Base-by-base conservation (phyloP, 2,797 vertebrate genomes). In the Percopsis omiscomaycus region DNA sequence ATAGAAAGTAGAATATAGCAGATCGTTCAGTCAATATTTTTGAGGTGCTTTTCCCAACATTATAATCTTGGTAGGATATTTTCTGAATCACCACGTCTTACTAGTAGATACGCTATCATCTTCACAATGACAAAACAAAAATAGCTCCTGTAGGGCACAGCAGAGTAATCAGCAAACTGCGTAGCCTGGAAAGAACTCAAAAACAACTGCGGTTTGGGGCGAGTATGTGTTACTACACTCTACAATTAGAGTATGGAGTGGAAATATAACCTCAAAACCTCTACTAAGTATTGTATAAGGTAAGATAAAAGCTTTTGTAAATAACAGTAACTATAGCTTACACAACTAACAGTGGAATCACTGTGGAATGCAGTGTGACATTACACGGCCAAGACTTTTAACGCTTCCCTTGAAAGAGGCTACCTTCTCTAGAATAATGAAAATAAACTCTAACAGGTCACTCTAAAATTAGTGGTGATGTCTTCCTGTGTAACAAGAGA, bases 401-500 rank as follows among this genome's bases (percentile, higher is more conserved):
- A 42, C 61, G 32, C 28, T 55, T 49, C 14, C 55, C 45, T 5
- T 30, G 66, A 61, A 71, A 37, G 6, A 37, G 32, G 32, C 32
- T 37, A 37, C 32, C 32, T 37, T 37, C 22, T 37, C 32, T 37
- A 37, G 32, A 66, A 69, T 58, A 71, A 68, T 80, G 54, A 62
- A 58, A 65, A 73, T 72, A 75, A 71, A 79, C 79, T 82, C 74
- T 73, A 22, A 72, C 60, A 78, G 76, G 69, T 82, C 15, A 22
- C 51, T 66, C 84, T 93, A 92, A 89, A 88, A 86, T 91, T 92
- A 94, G 84, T 77, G 56, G 84, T 94, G 92, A 94, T 91, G 93
- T 93, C 89, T 91, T 93, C 83, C 86, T 85, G 80, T 90, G 93
- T 89, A 93, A 93, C 80, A 82, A 79, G 92, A 94, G 92, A 89